A percentile compares a stretch with the other conserved stretches of the same genome.
phyloP scores from a whole-genome alignment of 2,888 invertebrate species.

The Hemaris fuciformis region DNA sequence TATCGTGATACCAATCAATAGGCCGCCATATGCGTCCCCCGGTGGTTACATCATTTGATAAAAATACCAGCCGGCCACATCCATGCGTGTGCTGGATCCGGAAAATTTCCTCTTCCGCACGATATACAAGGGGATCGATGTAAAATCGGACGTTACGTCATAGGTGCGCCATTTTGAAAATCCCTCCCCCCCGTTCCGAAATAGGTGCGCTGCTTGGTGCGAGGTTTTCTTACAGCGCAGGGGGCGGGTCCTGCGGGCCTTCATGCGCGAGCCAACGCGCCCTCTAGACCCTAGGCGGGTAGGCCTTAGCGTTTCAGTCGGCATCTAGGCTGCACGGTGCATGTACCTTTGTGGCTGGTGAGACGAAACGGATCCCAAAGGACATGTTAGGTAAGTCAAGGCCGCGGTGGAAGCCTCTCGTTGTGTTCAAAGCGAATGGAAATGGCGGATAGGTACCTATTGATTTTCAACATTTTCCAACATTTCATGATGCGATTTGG shows the following conservation, averaged over 20 bases:
- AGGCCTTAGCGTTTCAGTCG: background rate
- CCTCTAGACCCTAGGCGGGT: background rate
- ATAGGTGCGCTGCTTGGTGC: slow-evolving; percentile 7
- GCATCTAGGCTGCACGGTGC: background rate
- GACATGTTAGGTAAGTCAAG: background rate
- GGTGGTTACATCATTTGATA: background rate
- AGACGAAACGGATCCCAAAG: background rate
- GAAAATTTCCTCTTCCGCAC: background rate
- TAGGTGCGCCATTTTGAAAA: slow-evolving; percentile 67
- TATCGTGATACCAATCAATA: background rate
- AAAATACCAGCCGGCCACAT: background rate
- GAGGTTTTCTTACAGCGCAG: slow-evolving; percentile 9
- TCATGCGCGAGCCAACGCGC: background rate
- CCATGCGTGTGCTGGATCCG: background rate
- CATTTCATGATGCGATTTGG: background rate
- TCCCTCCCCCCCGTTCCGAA: slow-evolving; percentile 17
- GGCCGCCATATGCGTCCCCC: background rate
- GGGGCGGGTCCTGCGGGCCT: slow-evolving; percentile 1
- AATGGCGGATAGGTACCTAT: background rate
- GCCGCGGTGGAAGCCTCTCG: background rate
- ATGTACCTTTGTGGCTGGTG: background rate
- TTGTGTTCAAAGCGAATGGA: background rate
- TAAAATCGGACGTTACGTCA: slow-evolving; percentile 27
- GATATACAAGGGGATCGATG: background rate
- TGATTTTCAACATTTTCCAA: background rate